A percentile compares a stretch with the other conserved stretches of the same genome.
Conservation (phyloP, 2,797 vertebrate genomes). For the Epinephelus coioides region DNA sequence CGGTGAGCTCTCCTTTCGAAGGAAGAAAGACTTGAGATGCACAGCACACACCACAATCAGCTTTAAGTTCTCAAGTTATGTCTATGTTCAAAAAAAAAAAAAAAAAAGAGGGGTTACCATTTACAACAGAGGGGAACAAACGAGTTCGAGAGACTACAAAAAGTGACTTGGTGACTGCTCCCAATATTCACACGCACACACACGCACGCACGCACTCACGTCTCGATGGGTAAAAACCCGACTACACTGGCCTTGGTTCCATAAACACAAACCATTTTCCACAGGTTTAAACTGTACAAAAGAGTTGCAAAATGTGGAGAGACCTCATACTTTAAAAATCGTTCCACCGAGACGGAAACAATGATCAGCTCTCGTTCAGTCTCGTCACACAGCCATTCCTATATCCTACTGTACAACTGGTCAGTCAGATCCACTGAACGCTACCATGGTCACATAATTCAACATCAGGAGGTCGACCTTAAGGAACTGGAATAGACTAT, state of each 20-base stretch:
- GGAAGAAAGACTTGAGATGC: conserved; percentile 80
- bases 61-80: conserved; percentile 77
- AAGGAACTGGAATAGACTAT: conserved; percentile 58
- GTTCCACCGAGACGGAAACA: conserved; percentile 65
- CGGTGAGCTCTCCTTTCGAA: conserved; percentile 75
- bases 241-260: conserved; percentile 83
- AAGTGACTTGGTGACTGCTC: conserved; percentile 85
- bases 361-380: conserved; percentile 51
- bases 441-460: conserved; percentile 71
- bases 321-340: conserved; percentile 68
- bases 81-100: conserved; percentile 61
- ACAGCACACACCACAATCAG: conserved; percentile 80
- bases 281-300: conserved; percentile 82
- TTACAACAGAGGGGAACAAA: conserved; percentile 75
- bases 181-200: conserved; percentile 70
- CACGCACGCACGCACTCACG: conserved; percentile 31
- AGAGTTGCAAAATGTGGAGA: conserved; percentile 57
- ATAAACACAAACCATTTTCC: conserved; percentile 68
- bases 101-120: conserved; percentile 45
- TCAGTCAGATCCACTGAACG: conserved; percentile 77
- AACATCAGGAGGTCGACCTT: conserved; percentile 65
- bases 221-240: conserved; percentile 60
- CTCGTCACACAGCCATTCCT: conserved; percentile 66
- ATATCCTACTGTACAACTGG: conserved; percentile 78
- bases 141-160: conserved; percentile 66